Percentiles rank a stretch among this genome's conserved stretches.
phyloP scores from a whole-genome alignment of 2,888 invertebrate species.

The Heliconius erato region DNA sequence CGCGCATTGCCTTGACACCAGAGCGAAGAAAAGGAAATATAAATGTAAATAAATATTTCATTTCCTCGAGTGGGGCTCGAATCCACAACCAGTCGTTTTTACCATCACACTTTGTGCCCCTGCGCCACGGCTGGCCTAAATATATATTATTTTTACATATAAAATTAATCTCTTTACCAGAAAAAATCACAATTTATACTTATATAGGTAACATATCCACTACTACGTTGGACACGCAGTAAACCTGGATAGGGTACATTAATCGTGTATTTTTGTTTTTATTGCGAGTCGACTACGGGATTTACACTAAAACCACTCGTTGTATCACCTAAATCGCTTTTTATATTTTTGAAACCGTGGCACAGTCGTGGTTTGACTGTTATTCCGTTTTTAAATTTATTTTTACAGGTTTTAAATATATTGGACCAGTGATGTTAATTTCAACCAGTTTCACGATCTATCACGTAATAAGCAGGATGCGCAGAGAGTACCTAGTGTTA shows the following conservation, averaged over 20 bases:
- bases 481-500: too few relatives aligned
- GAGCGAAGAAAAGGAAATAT: too few relatives aligned
- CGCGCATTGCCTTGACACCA: too few relatives aligned
- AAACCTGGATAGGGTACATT: slow-evolving; percentile 15
- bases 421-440: background rate
- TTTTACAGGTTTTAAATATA: background rate
- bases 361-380: slow-evolving; percentile 1
- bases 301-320: slow-evolving; percentile 31
- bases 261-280: slow-evolving; percentile 9
- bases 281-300: slow-evolving; percentile 24
- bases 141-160: too few relatives aligned
- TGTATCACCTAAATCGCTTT: slow-evolving; percentile 30
- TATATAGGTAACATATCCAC: background rate
- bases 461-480: too few relatives aligned
- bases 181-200: background rate
- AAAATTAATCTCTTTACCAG: too few relatives aligned
- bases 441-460: background rate
- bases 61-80: too few relatives aligned
- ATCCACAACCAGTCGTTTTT: too few relatives aligned
- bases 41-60: too few relatives aligned
- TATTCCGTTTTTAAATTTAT: background rate
- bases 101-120: too few relatives aligned
- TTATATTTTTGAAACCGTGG: slow-evolving; percentile 28
- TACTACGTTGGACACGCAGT: background rate
- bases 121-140: too few relatives aligned